Evolutionary conservation across 92 coral and sea anemone genomes (phyloP).

Genomic region (Porites rus): DNA sequence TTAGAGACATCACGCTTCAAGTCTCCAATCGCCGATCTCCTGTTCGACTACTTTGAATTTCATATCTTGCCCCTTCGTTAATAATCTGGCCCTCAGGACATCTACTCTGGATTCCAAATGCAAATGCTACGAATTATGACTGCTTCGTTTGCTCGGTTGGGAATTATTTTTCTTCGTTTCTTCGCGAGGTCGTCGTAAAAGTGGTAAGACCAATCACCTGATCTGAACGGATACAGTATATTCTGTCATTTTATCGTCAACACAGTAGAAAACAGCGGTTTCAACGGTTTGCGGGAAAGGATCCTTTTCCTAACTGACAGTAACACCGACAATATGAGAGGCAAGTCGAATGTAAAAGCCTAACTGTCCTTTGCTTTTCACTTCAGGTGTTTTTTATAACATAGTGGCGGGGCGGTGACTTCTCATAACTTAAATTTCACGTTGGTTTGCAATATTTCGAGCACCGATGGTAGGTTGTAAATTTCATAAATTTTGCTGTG

Average conservation of each 20-base stretch:
- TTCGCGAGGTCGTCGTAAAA: neutral
- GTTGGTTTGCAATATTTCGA: neutral
- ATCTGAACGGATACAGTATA: neutral
- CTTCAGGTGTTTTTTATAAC: neutral
- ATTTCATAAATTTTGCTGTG: conserved; percentile 4
- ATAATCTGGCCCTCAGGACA: conserved; percentile 10
- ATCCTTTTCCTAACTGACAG: neutral
- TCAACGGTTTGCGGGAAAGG: neutral
- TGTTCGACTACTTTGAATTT: conserved; percentile 29
- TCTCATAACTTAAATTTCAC: neutral
- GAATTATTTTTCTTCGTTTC: neutral
- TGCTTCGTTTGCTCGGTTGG: neutral
- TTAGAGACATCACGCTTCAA: neutral
- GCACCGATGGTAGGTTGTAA: neutral
- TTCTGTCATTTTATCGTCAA: neutral
- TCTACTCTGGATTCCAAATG: neutral
- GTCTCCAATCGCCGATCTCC: conserved; percentile 8
- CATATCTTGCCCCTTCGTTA: neutral
- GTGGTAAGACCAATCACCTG: neutral
- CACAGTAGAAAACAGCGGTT: conserved; percentile 1
- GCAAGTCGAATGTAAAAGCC: neutral
- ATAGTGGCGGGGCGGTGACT: neutral
- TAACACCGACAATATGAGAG: conserved; percentile 12
- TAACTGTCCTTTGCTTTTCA: neutral
- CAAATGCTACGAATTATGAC: conserved; percentile 16